These are phyloP conservation scores for Scaptomyza tumidula DNA, from an alignment of 2,888 invertebrate genomes.

Conservation along the genomic window DNA sequence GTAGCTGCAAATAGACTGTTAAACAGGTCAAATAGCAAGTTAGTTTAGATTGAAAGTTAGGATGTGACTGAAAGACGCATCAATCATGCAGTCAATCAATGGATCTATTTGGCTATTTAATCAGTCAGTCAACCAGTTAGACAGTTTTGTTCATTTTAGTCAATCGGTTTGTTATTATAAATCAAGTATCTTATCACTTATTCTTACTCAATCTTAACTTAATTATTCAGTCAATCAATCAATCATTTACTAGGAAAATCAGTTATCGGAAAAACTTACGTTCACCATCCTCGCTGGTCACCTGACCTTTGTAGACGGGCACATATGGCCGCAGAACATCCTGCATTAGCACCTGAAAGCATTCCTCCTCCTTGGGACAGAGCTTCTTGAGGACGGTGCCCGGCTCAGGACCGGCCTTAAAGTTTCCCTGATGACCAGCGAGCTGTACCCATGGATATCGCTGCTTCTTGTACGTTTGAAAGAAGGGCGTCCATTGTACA, in stretches of 20 bases:
- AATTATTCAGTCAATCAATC: background rate
- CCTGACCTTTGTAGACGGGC: conserved; percentile 96
- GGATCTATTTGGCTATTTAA: no score
- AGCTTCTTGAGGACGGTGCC: conserved; percentile 97
- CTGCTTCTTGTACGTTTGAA: conserved; percentile 98
- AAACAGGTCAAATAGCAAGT: conserved; percentile 54
- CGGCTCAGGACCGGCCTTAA: conserved; percentile 95
- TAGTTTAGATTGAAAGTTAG: background rate
- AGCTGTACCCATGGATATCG: conserved; percentile 98
- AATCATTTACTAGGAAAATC: background rate
- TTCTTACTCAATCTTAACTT: background rate
- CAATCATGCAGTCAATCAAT: background rate
- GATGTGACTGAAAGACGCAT: background rate
- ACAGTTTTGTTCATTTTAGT: no score
- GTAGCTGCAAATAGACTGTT: conserved; percentile 92
- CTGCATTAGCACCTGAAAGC: conserved; percentile 93
- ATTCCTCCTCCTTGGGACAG: conserved; percentile 94
- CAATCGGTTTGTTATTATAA: background rate
- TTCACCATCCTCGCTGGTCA: conserved; percentile 91
- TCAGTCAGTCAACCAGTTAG: background rate
- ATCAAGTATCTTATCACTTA: no score
- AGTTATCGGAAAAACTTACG: conserved; percentile 84
- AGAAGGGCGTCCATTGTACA: conserved; percentile 98
- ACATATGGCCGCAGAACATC: conserved; percentile 95
- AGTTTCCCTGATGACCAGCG: conserved; percentile 97